Evolutionary conservation across 1,140 invertebrate genomes (phyloP), one percentile per base, ranked within the genome.

Genomic region (Cydia pomonella): DNA sequence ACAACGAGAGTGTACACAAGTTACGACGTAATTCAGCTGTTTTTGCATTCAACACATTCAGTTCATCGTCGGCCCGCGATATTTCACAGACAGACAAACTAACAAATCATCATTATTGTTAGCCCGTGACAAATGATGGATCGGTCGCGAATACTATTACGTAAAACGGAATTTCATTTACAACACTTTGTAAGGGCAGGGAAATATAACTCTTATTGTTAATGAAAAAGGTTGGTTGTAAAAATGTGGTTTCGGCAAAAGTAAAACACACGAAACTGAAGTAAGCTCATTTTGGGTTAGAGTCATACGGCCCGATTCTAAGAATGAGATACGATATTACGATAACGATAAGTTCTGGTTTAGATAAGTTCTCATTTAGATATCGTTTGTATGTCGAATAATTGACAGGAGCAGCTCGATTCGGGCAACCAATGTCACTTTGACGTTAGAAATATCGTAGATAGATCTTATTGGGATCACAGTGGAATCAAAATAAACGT

Each of bases 31-130:
- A 21, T 59, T 59, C 50, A n/a, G 16, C 9, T 23, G 21, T 59
- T 59, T 59, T 59, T 59, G 21, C 53, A 59, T 59, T 59, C 33
- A 38, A 59, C 18, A 21, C 53, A 59, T 59, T 59, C 21, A 59
- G 23, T 59, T 59, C 53, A 59, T 21, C 21, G 53, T 23, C 53
- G 21, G 53, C 9, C 53, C 1, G 50, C 50, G n/a, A 59, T 59
- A 59, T 69, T 29, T 33, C n/a, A 69, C 64, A 38, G 29, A 69
- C 64, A 69, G 64, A 69, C 63, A 33, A 64, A 64, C 64, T 41
- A 69, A 69, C 64, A 69, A 69, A 69, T 69, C 64, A 69, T 69
- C 64, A 69, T 69, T 69, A 69, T 69, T 69, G 64, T 69, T 69
- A 69, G 64, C 29, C 27, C 16, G 29, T 69, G 64, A 69, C 64